These are phyloP conservation scores for Yponomeuta malinellus DNA, from an alignment of 2,888 invertebrate genomes.

Conservation along the genomic window DNA sequence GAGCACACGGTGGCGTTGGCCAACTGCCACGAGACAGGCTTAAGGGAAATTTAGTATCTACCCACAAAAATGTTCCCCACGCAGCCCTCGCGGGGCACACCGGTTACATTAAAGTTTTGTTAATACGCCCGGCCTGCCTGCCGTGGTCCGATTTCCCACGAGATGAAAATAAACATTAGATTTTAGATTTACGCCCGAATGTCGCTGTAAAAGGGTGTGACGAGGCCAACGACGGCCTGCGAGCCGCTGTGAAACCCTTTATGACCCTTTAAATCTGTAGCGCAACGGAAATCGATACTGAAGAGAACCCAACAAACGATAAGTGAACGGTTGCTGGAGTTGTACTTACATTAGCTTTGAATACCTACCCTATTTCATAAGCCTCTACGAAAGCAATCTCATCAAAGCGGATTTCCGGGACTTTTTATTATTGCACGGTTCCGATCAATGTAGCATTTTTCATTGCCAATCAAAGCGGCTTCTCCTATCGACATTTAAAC, in stretches of 20 bases:
- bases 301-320: not conserved
- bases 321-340: not conserved
- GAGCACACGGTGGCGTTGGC: slow-evolving; percentile 51
- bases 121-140: slow-evolving; percentile 48
- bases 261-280: not conserved
- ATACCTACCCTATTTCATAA: not conserved
- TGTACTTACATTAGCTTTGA: too few relatives aligned
- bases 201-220: slow-evolving; percentile 28
- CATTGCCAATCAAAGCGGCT: not conserved
- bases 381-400: not conserved
- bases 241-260: slow-evolving; percentile 3
- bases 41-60: slow-evolving; percentile 61
- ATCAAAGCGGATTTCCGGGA: slow-evolving; percentile 1
- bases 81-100: slow-evolving; percentile 33
- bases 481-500: not conserved
- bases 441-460: not conserved
- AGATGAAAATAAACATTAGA: slow-evolving; percentile 42
- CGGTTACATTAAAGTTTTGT: slow-evolving; percentile 59
- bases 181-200: slow-evolving; percentile 36
- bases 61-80: slow-evolving; percentile 50
- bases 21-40: slow-evolving; percentile 50
- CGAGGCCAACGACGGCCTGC: not conserved
- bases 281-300: not conserved
- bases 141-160: slow-evolving; percentile 47
- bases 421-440: not conserved